These are phyloP conservation scores for Antheraea mylitta DNA, from an alignment of 1,140 invertebrate species.

Conservation along the genomic window DNA sequence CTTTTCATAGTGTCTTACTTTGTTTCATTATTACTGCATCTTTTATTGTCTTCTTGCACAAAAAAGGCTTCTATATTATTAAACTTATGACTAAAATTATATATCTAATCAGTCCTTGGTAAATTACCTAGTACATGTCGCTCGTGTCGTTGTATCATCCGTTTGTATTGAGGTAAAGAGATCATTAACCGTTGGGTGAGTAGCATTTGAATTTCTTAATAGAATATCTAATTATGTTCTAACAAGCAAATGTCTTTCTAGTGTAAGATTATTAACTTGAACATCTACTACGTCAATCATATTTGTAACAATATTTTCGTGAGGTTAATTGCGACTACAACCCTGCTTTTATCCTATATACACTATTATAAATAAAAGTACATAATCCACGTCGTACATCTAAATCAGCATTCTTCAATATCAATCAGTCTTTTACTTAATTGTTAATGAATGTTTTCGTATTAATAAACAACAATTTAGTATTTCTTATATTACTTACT, in stretches of 20 bases:
- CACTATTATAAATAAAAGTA: neutral
- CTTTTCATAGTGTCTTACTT: too few species aligned
- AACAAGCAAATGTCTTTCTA: neutral
- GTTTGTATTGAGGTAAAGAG: neutral
- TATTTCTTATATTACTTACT: neutral
- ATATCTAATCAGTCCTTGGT: slow-evolving; percentile 8
- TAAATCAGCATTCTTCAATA: neutral
- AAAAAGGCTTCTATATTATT: neutral
- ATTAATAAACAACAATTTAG: neutral
- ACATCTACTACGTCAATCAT: too few species aligned
- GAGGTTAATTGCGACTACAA: neutral
- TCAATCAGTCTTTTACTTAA: neutral
- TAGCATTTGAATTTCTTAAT: neutral
- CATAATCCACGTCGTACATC: neutral
- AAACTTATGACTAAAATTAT: neutral
- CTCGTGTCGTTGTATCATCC: neutral
- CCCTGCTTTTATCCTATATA: neutral
- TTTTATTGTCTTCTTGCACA: neutral
- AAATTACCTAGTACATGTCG: neutral
- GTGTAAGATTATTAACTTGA: too few species aligned
- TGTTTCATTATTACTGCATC: too few species aligned
- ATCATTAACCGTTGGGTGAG: neutral
- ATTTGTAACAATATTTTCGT: neutral
- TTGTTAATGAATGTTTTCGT: neutral
- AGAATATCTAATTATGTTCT: neutral